Evolutionary conservation across 2,888 invertebrate genomes (phyloP).

Genomic region (Cephus nigrinus): DNA sequence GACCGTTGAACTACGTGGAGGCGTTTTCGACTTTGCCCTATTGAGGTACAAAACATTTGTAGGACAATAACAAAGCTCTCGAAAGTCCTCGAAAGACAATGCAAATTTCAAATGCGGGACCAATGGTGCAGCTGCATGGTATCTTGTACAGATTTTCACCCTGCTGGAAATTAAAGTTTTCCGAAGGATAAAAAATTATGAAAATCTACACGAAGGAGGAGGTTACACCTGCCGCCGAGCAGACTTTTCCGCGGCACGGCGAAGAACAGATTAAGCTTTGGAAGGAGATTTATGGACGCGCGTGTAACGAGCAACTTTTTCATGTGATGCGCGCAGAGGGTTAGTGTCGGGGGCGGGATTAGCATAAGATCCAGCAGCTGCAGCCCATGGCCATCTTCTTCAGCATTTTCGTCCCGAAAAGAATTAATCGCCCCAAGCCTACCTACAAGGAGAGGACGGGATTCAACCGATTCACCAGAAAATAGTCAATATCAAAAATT

Average conservation of each 20-base stretch:
- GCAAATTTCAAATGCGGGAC: background rate
- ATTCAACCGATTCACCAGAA: too few relatives aligned
- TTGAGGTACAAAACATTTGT: background rate
- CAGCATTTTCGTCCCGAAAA: background rate
- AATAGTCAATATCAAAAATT: too few relatives aligned
- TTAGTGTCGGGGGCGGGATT: constrained; percentile 56
- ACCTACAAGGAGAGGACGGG: background rate
- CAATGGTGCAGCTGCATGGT: background rate
- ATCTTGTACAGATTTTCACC: background rate
- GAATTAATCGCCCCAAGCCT: background rate
- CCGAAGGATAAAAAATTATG: constrained; percentile 51
- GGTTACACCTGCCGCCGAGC: constrained; percentile 46
- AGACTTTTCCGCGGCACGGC: constrained; percentile 43
- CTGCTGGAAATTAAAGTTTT: constrained; percentile 30
- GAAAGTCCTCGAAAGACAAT: background rate
- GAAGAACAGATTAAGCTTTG: constrained; percentile 62
- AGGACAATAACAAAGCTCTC: background rate
- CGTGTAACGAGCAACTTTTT: constrained; percentile 62
- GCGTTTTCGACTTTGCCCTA: background rate
- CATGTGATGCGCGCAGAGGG: constrained; percentile 48
- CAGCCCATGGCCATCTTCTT: constrained; percentile 28
- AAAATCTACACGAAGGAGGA: constrained; percentile 45
- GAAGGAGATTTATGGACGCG: constrained; percentile 59
- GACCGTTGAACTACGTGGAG: background rate
- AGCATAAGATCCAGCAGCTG: constrained; percentile 63